Base-by-base conservation (phyloP, 2,113 vertebrate species). In the Periophthalmus modestus region DNA sequence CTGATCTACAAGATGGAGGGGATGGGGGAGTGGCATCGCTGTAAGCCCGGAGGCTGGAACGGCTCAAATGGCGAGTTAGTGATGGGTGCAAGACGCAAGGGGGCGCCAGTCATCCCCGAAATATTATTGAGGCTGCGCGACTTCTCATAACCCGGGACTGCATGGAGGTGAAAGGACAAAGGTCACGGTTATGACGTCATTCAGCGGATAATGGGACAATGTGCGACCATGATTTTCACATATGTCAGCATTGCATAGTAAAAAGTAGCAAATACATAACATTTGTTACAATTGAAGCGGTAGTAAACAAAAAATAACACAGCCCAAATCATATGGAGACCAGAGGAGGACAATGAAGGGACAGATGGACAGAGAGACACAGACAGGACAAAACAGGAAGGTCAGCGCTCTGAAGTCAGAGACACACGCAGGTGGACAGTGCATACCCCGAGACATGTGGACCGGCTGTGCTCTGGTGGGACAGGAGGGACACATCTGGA, bases 51-150 rank as follows among this genome's bases (percentile, higher is more conserved):
- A 2, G 95, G 93, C 82, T 95, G 93, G 15, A 93, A 95, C 62
- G 92, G 89, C 80, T 94, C 92, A 0, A 93, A 94, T 74, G 91
- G 89, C 66, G 92, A 82, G 66, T 93, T 92, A 84, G 93, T 94
- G 83, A 95, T 95, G 74, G 96, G 96, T 24, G 95, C 94, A 71
- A 96, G 93, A 82, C 94, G 94, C 85, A 96, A 88, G 4, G 94
- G 93, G 67, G 93, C 93, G 70, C 94, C 95, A 10, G 92, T 94
- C 93, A 96, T 93, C 89, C 96, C 95, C 7, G 95, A 95, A 87
- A 97, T 97, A 92, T 96, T 97, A 92, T 96, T 97, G 87, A 97
- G 94, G 86, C 96, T 97, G 90, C 95, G 95, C 48, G 96, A 97
- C 92, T 97, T 97, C 93, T 97, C 96, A 86, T 97, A 97, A 93